Conservation (phyloP, 2,113 vertebrate species). For the Ceyx cyanopectus region DNA sequence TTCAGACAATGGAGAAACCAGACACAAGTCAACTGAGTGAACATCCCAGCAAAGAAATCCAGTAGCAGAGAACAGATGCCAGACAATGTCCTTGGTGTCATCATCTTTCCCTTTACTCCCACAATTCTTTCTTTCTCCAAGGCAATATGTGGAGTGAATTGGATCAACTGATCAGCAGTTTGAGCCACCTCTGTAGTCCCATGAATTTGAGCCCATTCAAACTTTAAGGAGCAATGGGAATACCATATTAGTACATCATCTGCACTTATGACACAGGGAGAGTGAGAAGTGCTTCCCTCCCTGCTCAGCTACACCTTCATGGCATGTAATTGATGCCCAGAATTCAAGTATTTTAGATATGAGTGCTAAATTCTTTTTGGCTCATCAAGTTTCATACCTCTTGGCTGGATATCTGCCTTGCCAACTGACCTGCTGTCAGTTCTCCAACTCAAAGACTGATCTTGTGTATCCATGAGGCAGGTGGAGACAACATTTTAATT, state of each 20-base stretch:
- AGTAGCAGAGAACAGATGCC: not conserved
- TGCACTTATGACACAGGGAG: not conserved
- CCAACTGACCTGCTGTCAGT: slow-evolving; percentile 35
- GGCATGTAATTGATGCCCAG: not conserved
- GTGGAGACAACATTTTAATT: not conserved
- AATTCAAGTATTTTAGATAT: not conserved
- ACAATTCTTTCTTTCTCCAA: not conserved
- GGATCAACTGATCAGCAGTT: not conserved
- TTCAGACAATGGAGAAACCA: not conserved
- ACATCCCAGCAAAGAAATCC: not conserved
- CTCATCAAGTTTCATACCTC: slow-evolving; percentile 13
- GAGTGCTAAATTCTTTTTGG: slow-evolving; percentile 31
- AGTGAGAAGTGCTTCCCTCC: not conserved
- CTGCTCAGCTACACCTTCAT: not conserved
- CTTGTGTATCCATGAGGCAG: not conserved
- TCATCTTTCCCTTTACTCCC: not conserved
- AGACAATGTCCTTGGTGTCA: not conserved
- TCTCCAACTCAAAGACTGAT: slow-evolving; percentile 26
- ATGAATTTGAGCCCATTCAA: not conserved
- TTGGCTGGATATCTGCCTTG: not conserved
- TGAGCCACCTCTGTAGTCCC: not conserved
- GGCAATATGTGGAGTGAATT: not conserved
- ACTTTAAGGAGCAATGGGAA: not conserved
- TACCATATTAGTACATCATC: not conserved
- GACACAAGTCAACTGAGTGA: not conserved